Conservation (phyloP, 2,113 vertebrate species). For the Gymnogyps californianus region DNA sequence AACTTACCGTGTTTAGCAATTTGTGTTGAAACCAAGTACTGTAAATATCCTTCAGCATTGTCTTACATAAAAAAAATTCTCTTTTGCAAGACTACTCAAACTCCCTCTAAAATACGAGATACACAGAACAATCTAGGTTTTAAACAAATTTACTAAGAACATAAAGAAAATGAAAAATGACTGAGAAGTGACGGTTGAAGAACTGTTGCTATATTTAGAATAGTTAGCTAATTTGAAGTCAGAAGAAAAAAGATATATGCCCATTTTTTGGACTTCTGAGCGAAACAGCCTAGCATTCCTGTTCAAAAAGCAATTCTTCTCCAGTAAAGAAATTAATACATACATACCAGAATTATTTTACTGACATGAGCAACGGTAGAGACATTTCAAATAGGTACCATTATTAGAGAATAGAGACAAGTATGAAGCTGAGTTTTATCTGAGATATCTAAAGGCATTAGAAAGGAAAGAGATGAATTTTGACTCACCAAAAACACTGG, state of each 20-base stretch:
- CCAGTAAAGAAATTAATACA: neutral
- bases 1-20: neutral
- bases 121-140: neutral
- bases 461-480: neutral
- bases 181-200: neutral
- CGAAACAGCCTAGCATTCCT: neutral
- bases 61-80: neutral
- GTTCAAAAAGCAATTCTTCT: neutral
- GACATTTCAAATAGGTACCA: neutral
- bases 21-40: neutral
- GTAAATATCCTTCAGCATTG: neutral
- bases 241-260: neutral
- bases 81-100: neutral
- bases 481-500: constrained; percentile 59
- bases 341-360: neutral
- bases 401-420: neutral
- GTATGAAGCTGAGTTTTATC: neutral
- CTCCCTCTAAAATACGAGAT: neutral
- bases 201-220: constrained; percentile 17
- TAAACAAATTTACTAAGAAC: neutral
- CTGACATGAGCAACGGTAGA: neutral
- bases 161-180: neutral
- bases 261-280: neutral
- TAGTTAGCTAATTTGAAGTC: neutral
- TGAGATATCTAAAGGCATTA: neutral